phyloP scores from a whole-genome alignment of 2,888 invertebrate species.

The Eupithecia inturbata region DNA sequence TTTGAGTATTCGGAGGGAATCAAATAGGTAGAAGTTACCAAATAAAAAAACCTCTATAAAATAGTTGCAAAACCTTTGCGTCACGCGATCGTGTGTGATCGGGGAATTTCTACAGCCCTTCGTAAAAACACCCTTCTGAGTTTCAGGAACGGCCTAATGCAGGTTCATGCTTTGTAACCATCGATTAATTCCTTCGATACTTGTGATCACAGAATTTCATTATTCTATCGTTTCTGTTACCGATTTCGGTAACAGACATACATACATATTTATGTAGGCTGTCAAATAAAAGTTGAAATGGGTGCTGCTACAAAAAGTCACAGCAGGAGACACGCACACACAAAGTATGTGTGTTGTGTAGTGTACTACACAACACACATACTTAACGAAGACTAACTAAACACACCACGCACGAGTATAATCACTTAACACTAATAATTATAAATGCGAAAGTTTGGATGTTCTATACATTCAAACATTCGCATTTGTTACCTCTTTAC shows the following conservation, averaged over 20 bases:
- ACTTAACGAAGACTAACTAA: too few species aligned
- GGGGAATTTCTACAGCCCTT: background rate
- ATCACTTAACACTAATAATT: too few species aligned
- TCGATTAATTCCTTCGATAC: background rate
- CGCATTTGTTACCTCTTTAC: too few species aligned
- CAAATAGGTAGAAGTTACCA: background rate
- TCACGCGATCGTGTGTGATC: constrained; percentile 4
- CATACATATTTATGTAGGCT: too few species aligned
- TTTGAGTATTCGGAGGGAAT: background rate
- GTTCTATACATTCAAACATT: too few species aligned
- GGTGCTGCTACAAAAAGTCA: background rate
- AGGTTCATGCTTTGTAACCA: background rate
- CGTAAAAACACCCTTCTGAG: background rate
- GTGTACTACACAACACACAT: too few species aligned
- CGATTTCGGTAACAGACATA: too few species aligned
- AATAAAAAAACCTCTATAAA: background rate
- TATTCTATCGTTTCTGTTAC: background rate
- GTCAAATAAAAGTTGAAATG: background rate
- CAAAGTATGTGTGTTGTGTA: too few species aligned
- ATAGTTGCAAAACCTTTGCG: background rate
- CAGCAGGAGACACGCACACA: too few species aligned
- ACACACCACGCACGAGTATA: too few species aligned
- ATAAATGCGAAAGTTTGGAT: too few species aligned
- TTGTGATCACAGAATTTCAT: background rate
- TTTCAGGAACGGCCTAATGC: background rate